phyloP scores from a whole-genome alignment of 2,113 vertebrate genomes.

The Triplophysa tibetana region DNA sequence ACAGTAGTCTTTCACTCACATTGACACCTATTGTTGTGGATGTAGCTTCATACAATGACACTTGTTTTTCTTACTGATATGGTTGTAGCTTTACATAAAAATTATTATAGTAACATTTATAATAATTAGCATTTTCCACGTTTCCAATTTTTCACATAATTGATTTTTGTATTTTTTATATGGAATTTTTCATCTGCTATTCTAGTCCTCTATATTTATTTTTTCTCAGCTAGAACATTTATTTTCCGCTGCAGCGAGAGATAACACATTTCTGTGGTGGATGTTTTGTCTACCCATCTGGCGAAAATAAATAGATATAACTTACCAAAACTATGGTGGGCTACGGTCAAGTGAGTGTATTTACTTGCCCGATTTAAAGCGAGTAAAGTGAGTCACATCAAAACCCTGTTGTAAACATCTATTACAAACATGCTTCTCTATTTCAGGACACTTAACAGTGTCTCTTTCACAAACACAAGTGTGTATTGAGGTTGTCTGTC shows the following conservation, averaged over 20 bases:
- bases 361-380: slow-evolving; percentile 14
- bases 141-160: too few relatives aligned
- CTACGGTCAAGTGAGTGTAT: slow-evolving; percentile 8
- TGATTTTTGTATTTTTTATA: too few relatives aligned
- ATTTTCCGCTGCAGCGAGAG: neutral
- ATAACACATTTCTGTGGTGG: slow-evolving; percentile 15
- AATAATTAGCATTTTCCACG: too few relatives aligned
- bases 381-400: slow-evolving; percentile 39
- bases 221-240: slow-evolving; percentile 24
- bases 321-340: slow-evolving; percentile 23
- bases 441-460: slow-evolving; percentile 23
- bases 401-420: slow-evolving; percentile 40
- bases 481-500: neutral
- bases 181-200: neutral
- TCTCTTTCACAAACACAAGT: slow-evolving; percentile 29
- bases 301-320: neutral
- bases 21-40: neutral
- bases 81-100: too few relatives aligned
- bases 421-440: slow-evolving; percentile 34
- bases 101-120: too few relatives aligned
- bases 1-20: neutral
- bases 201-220: too few relatives aligned
- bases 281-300: slow-evolving; percentile 8
- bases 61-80: neutral
- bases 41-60: neutral